phyloP scores from a whole-genome alignment of 2,888 invertebrate genomes.

The Alcis repandata region DNA sequence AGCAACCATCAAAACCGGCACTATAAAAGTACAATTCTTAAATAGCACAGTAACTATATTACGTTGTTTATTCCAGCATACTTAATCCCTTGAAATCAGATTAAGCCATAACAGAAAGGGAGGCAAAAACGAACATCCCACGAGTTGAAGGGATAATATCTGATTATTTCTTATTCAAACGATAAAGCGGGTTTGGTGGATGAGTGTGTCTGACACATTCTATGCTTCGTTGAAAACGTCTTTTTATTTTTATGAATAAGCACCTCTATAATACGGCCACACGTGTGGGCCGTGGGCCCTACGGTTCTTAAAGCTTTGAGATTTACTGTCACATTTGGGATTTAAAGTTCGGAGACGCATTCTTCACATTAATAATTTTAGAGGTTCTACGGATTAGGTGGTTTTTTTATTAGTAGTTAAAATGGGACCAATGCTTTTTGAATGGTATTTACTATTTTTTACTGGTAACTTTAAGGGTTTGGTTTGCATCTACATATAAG shows the following conservation, averaged over 20 bases:
- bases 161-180: constrained; percentile 45
- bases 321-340: constrained; percentile 39
- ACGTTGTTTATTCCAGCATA: constrained; percentile 6
- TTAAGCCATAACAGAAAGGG: constrained; percentile 34
- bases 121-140: constrained; percentile 19
- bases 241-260: constrained; percentile 47
- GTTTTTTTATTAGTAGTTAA: constrained; percentile 9
- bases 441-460: not conserved
- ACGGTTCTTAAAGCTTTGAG: constrained; percentile 38
- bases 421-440: not conserved
- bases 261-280: constrained; percentile 39
- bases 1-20: not conserved
- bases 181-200: constrained; percentile 20
- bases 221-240: constrained; percentile 41
- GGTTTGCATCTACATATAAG: not conserved
- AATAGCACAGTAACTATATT: not conserved
- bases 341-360: constrained; percentile 35
- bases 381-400: constrained; percentile 9
- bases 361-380: constrained; percentile 30
- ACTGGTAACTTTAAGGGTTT: no score
- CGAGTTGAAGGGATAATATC: constrained; percentile 31
- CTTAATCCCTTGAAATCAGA: constrained; percentile 36
- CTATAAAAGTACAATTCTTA: not conserved
- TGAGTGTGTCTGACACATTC: constrained; percentile 36
- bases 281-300: constrained; percentile 47